Conservation (phyloP, 2,797 vertebrate species). For the Scarus forsteni region DNA sequence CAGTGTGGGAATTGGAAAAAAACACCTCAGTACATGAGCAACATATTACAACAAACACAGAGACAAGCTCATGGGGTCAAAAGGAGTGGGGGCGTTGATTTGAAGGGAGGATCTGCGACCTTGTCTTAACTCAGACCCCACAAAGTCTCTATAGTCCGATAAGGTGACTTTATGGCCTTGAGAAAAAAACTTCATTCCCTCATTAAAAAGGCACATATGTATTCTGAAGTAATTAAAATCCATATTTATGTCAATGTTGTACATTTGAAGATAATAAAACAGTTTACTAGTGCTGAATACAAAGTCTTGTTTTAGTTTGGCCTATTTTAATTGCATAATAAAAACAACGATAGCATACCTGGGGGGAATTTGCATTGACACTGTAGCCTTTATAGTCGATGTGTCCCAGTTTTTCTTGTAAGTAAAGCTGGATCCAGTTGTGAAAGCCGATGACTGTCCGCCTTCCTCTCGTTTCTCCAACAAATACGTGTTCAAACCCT, state of each 20-base stretch:
- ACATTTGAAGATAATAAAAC: background rate
- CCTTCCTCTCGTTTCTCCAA: conserved; percentile 85
- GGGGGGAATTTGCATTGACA: conserved; percentile 76
- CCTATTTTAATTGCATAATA: background rate
- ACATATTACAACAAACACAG: too few species aligned
- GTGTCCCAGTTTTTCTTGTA: conserved; percentile 88
- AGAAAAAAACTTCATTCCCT: background rate
- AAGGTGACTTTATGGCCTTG: background rate
- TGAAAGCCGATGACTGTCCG: conserved; percentile 88
- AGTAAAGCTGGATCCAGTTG: conserved; percentile 90
- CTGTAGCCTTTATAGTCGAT: conserved; percentile 88
- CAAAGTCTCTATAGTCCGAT: too few species aligned
- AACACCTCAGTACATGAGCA: too few species aligned
- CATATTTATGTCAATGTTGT: background rate
- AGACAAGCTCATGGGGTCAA: too few species aligned
- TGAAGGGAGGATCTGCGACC: too few species aligned
- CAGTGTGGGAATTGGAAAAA: too few species aligned
- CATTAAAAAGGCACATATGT: background rate
- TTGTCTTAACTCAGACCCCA: too few species aligned
- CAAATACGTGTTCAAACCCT: conserved; percentile 88
- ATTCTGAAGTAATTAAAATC: background rate
- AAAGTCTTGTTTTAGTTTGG: background rate
- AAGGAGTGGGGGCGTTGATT: too few species aligned
- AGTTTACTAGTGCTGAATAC: background rate
- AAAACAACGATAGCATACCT: conserved; percentile 56